These are phyloP conservation scores for Megaceryle alcyon DNA, from an alignment of 2,797 vertebrate species.

Conservation along the genomic window DNA sequence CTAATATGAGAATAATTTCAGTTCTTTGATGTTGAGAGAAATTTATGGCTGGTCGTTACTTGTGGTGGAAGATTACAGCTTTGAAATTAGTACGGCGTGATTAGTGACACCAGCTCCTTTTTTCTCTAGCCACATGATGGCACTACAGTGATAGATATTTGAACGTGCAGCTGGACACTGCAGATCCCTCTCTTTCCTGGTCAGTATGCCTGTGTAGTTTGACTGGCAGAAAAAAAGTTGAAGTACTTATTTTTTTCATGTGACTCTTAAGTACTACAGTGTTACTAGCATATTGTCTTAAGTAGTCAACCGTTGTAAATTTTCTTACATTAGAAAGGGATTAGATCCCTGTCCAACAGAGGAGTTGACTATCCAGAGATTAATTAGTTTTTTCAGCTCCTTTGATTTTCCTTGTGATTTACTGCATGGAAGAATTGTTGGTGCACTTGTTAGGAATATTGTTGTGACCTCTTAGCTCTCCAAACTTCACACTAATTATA, in stretches of 20 bases:
- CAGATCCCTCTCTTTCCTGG: background rate
- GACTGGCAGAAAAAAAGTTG: background rate
- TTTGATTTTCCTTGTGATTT: background rate
- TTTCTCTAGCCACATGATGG: slow-evolving; percentile 46
- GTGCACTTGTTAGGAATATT: background rate
- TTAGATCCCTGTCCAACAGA: background rate
- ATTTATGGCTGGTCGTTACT: background rate
- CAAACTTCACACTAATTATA: background rate
- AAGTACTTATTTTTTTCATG: background rate
- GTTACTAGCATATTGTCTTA: background rate
- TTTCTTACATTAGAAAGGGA: background rate
- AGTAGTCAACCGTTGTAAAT: background rate
- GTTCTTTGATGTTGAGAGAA: background rate
- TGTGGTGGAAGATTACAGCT: background rate
- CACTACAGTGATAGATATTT: background rate
- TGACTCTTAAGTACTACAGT: background rate
- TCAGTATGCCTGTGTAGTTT: background rate
- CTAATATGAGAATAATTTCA: background rate
- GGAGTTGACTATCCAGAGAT: background rate
- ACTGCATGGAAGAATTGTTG: background rate
- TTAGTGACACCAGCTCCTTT: background rate
- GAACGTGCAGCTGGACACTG: background rate
- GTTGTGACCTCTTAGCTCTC: background rate
- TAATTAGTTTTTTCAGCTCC: background rate
- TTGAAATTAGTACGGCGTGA: background rate